Evolutionary conservation across 2,888 invertebrate species (phyloP), one percentile per base, ranked within the genome.

Genomic region (Spatulosminthurus flaviceps): DNA sequence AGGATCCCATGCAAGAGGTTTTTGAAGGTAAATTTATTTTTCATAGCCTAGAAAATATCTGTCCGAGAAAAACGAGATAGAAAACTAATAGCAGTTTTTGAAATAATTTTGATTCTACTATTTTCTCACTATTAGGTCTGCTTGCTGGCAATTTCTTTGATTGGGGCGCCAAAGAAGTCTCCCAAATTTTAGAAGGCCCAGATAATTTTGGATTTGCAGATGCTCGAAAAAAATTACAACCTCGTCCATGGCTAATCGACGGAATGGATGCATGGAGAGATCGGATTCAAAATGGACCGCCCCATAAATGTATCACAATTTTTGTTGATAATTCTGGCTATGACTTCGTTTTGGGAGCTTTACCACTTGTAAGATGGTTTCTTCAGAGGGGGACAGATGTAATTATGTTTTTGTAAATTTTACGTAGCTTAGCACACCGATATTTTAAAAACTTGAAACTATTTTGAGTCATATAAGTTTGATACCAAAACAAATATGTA

Each of bases 301-400:
- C 93, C 16, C 95, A 97, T 88, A 93, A 92, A 87, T 95, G 95
- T 89, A 95, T 95, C 72, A 94, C 94, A 28, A 92, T 98, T 85
- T 98, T 98, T 89, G 94, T 97, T 71, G 98, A 98, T 87, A 98
- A 98, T 88, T 96, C 96, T 87, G 98, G 98, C 16, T 93, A 95
- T 79, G 98, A 98, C 89, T 93, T 98, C 87, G 91, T 98, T 77
- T 90, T 98, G 79, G 98, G 98, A 26, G 92, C 98, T 80, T 88
- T 98, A 83, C 98, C 98, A 22, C 94, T 98, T 88, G 93, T 92
- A 0, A 89, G 97, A 86, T 96, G 96, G 87, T 89, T 95, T 75
- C 88, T 97, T 28, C 90, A 91, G 81, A 90, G 94, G 84, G 94
- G 95, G 76, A 95, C 96, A 11, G 92, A 94, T 88, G 95, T 97